Base-by-base conservation (phyloP, 2,888 invertebrate species). In the Ochropleura leucogaster region DNA sequence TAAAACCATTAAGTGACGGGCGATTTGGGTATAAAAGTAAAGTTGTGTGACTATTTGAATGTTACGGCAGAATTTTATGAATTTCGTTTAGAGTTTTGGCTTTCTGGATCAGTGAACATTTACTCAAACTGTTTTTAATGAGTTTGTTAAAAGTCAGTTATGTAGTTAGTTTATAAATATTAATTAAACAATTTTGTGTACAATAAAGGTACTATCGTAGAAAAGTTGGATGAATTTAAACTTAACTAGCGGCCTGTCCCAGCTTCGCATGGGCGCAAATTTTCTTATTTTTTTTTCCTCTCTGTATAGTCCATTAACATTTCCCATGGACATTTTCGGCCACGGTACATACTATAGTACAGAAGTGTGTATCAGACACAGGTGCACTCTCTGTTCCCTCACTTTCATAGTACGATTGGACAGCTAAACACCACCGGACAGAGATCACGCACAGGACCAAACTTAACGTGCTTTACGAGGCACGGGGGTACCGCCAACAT, bases 101-200 rank as follows among this genome's bases (percentile, higher is more conserved):
- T 68, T 81, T 60, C 49, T 60, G n/a, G n/a, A 51, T 72, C 49
- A 64, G 44, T 60, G 42, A 77, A 55, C 8, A 68, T 68, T 46
- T 60, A 65, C 16, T 12, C 6, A 46, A 49, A 65, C 16, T 49
- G 20, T n/a, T 63, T 78, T 18, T 30, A 2, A 57, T 47, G 51
- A 63, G 9, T 46, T 67, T 47, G 9, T 72, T 47, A 18, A 46
- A 68, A 76, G 51, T 14, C 44, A 49, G 18, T 76, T 53, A 18
- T 20, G n/a, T 46, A 63, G 20, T 62, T 46, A 18, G 9, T 53
- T 65, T 44, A 40, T 44, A 49, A 42, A 53, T 44, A 62, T 62
- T 44, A 20, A 67, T 57, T 55, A 16, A 57, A 20, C 18, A 20
- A 49, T 64, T 60, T 20, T n/a, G 7, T 30, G 9, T n/a, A 7